These are phyloP conservation scores for Acanthochromis polyacanthus DNA, from an alignment of 2,113 vertebrate genomes.

Conservation along the genomic window DNA sequence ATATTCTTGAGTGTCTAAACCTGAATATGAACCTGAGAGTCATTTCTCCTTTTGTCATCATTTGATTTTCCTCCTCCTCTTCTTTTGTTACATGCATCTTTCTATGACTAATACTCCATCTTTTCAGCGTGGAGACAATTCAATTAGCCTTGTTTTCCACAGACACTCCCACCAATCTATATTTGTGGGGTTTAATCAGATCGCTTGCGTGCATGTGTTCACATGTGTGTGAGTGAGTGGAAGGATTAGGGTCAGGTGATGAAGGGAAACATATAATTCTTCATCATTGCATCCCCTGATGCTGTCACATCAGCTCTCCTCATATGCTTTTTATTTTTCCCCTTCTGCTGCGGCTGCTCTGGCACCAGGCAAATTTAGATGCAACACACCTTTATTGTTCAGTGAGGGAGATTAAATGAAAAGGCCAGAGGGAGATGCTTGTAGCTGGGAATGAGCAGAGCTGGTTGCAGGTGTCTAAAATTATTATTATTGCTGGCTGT, in stretches of 20 bases:
- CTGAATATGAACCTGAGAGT: not conserved
- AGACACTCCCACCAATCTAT: slow-evolving; percentile 78
- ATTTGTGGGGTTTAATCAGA: slow-evolving; percentile 79
- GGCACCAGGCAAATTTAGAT: slow-evolving; percentile 4
- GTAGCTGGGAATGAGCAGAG: not conserved
- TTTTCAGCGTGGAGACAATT: slow-evolving; percentile 67
- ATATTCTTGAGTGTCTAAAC: not conserved
- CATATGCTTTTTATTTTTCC: not conserved
- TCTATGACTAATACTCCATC: slow-evolving; percentile 29
- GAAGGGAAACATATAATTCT: slow-evolving; percentile 65
- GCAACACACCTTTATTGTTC: slow-evolving; percentile 8
- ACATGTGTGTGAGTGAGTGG: slow-evolving; percentile 3
- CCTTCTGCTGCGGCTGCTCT: slow-evolving; percentile 10
- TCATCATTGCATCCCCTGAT: slow-evolving; percentile 33
- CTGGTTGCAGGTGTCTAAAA: not conserved
- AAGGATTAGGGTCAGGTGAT: slow-evolving; percentile 32
- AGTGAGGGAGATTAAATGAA: slow-evolving; percentile 22
- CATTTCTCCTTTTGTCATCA: not conserved
- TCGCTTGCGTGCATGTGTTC: not conserved
- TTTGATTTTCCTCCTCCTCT: slow-evolving; percentile 5
- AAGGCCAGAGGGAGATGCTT: not conserved
- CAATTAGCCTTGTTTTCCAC: slow-evolving; percentile 74
- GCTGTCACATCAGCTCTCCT: slow-evolving; percentile 15
- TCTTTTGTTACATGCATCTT: slow-evolving; percentile 13
- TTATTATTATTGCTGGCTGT: not conserved